Evolutionary conservation across 2,113 vertebrate genomes (phyloP).

Genomic region (Nothobranchius kuhntae): DNA sequence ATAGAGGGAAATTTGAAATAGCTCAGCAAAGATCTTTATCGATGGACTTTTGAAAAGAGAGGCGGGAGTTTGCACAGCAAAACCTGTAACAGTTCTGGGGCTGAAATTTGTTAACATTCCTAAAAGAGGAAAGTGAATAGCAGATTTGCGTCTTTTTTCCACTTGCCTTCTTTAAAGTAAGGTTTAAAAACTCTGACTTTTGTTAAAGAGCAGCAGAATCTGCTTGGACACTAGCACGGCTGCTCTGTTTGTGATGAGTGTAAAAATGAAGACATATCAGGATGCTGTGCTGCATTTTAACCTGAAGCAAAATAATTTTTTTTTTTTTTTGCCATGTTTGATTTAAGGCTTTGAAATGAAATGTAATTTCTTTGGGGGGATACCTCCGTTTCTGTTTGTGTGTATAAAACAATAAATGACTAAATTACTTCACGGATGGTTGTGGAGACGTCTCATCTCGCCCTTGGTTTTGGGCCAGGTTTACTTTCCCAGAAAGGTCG

Average conservation of each 20-base stretch:
- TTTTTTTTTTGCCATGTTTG: not conserved
- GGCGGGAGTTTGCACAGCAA: not conserved
- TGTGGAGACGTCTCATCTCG: not conserved
- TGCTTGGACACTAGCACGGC: not conserved
- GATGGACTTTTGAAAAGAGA: slow-evolving; percentile 86
- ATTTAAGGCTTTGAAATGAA: not conserved
- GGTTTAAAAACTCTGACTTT: not conserved
- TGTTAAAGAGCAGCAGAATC: not conserved
- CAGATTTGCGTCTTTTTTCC: not conserved
- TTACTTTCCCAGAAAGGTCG: not conserved
- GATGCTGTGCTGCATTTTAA: slow-evolving; percentile 16
- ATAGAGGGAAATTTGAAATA: slow-evolving; percentile 61
- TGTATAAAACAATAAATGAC: slow-evolving; percentile 10
- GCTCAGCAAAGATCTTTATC: slow-evolving; percentile 88
- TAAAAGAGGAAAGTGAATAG: slow-evolving; percentile 3
- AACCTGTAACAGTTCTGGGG: not conserved
- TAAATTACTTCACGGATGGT: not conserved
- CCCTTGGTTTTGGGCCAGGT: not conserved
- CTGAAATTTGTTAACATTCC: not conserved
- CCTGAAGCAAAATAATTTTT: slow-evolving; percentile 13
- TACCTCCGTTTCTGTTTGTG: slow-evolving; percentile 3
- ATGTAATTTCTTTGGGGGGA: not conserved
- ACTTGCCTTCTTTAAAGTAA: not conserved
- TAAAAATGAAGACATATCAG: not conserved
- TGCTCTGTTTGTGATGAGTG: not conserved